These are phyloP conservation scores for Microcebus ravelobensis DNA, from an alignment of 2,113 vertebrate genomes.

Conservation along the genomic window DNA sequence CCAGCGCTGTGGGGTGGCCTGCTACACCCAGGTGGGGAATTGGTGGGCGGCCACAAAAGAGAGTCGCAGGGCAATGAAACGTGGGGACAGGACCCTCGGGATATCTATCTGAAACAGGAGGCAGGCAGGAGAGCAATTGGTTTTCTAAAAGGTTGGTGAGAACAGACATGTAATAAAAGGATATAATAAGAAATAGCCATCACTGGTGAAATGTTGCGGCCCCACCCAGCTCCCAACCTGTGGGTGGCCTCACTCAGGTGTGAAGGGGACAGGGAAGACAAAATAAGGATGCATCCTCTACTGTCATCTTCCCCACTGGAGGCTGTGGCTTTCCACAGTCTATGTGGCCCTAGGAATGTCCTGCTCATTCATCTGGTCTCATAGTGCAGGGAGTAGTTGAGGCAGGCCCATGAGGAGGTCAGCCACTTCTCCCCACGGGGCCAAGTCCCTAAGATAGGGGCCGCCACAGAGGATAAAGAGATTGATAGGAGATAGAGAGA, in stretches of 20 bases:
- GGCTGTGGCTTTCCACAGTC: not conserved
- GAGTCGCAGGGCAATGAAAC: not conserved
- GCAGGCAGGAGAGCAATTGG: not conserved
- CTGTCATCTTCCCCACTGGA: too few relatives aligned
- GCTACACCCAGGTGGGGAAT: too few relatives aligned
- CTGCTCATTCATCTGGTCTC: not conserved
- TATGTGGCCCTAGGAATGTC: not conserved
- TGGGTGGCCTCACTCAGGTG: not conserved
- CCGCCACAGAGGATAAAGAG: too few relatives aligned
- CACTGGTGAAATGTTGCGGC: too few relatives aligned
- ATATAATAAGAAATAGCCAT: not conserved
- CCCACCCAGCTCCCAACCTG: not conserved
- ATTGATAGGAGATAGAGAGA: too few relatives aligned
- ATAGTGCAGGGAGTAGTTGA: too few relatives aligned
- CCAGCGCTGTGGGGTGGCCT: rapidly evolving
- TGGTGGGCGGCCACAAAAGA: not conserved
- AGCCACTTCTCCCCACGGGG: too few relatives aligned
- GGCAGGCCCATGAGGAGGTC: too few relatives aligned
- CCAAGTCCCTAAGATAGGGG: too few relatives aligned
- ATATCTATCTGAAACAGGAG: not conserved
- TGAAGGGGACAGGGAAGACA: not conserved
- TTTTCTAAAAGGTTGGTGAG: not conserved
- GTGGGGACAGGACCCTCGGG: not conserved
- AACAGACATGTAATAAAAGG: not conserved
- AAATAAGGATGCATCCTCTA: too few relatives aligned